Conservation (phyloP, 2,113 vertebrate genomes). For the Hypomesus transpacificus region DNA sequence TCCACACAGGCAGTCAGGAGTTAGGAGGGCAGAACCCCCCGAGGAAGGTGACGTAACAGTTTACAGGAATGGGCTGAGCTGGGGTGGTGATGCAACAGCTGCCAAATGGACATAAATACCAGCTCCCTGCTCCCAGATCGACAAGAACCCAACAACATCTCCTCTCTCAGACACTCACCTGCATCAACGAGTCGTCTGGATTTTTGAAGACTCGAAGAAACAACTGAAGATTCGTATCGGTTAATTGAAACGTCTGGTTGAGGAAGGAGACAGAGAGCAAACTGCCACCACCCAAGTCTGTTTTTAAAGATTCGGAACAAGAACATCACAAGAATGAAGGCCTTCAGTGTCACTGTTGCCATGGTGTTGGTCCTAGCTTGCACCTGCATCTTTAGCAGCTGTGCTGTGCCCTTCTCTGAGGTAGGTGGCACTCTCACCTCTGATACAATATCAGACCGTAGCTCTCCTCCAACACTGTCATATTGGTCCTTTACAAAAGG, state of each 20-base stretch:
- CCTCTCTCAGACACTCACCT: too few species aligned
- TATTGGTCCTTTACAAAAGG: too few species aligned
- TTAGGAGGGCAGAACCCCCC: slow-evolving; percentile 47
- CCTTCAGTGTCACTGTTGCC: slow-evolving; percentile 63
- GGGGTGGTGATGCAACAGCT: slow-evolving; percentile 54
- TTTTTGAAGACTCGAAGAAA: slow-evolving; percentile 28
- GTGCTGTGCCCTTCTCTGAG: slow-evolving; percentile 58
- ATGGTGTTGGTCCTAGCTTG: slow-evolving; percentile 67
- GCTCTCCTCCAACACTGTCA: background rate
- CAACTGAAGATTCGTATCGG: background rate
- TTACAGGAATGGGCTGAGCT: slow-evolving; percentile 56
- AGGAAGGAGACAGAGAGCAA: background rate
- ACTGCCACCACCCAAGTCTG: slow-evolving; percentile 27
- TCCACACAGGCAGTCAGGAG: slow-evolving; percentile 27
- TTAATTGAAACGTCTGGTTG: too few species aligned
- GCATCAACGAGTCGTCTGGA: too few species aligned
- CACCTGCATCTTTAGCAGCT: slow-evolving; percentile 56
- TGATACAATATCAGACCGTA: too few species aligned
- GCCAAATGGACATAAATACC: slow-evolving; percentile 58
- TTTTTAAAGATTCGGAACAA: slow-evolving; percentile 33
- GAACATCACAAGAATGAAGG: slow-evolving; percentile 63
- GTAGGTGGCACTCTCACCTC: slow-evolving; percentile 47
- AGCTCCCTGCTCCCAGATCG: background rate
- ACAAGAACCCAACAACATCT: too few species aligned
- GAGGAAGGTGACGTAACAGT: slow-evolving; percentile 53